Conservation (phyloP, 1,140 invertebrate genomes). For the Magallana gigas region DNA sequence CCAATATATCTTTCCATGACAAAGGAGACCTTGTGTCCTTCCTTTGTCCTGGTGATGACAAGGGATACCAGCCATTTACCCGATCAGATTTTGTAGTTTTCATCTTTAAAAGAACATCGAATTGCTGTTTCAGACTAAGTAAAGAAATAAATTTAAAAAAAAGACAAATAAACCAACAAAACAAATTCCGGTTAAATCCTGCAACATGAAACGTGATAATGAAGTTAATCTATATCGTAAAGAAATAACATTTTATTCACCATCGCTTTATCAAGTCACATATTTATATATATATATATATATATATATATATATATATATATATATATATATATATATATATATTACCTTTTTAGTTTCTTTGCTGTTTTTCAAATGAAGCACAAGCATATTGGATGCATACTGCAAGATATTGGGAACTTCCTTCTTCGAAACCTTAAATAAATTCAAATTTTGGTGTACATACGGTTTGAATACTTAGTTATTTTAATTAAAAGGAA, state of each 20-base stretch:
- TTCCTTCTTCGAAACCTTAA: background rate
- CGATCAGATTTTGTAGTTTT: background rate
- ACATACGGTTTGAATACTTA: no score
- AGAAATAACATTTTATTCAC: no score
- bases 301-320: background rate
- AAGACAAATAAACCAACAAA: no score
- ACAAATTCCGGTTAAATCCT: no score
- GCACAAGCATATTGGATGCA: constrained; percentile 28
- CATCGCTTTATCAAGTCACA: no score
- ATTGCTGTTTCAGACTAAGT: no score
- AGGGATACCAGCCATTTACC: constrained; percentile 25
- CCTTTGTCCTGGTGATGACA: background rate
- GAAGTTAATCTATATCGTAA: no score
- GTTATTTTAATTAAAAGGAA: no score
- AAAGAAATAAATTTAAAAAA: no score
- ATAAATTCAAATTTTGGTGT: background rate
- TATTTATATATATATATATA: background rate
- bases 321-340: background rate
- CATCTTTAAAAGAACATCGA: background rate
- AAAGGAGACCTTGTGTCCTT: constrained; percentile 27
- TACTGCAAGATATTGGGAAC: constrained; percentile 26
- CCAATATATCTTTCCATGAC: constrained; percentile 32
- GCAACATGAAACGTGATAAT: no score
- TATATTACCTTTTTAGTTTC: background rate
- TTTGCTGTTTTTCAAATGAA: constrained; percentile 13